These are phyloP conservation scores for Lipophrys pholis DNA, from an alignment of 2,113 vertebrate species.

Conservation along the genomic window DNA sequence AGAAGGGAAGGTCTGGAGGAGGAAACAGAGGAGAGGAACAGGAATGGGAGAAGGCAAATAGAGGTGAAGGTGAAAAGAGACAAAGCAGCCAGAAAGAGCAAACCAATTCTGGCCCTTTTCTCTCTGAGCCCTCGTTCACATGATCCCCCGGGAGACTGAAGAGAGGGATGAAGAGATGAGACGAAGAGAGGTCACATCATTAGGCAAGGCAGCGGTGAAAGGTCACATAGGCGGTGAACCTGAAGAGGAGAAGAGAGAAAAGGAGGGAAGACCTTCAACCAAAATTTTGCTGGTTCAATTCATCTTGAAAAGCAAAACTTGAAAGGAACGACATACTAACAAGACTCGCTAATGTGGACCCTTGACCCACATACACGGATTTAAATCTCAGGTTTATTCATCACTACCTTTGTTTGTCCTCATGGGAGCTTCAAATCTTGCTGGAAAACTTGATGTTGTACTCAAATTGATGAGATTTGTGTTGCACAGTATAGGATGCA, in stretches of 20 bases:
- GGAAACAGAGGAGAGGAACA: neutral
- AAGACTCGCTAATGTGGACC: too few relatives aligned
- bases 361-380: too few relatives aligned
- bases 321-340: too few relatives aligned
- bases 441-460: too few relatives aligned
- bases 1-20: neutral
- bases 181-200: conserved; percentile 61
- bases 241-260: neutral
- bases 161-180: conserved; percentile 34
- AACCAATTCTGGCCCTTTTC: conserved; percentile 32
- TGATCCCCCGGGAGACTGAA: conserved; percentile 52
- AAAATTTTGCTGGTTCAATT: too few relatives aligned
- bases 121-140: conserved; percentile 39
- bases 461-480: too few relatives aligned
- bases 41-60: conserved; percentile 10
- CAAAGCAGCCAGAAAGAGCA: conserved; percentile 40
- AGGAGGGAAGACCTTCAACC: too few relatives aligned
- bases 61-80: conserved; percentile 66
- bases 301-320: too few relatives aligned
- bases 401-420: too few relatives aligned
- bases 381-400: too few relatives aligned
- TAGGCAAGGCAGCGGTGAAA: conserved; percentile 55
- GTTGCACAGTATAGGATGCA: too few relatives aligned
- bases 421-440: too few relatives aligned
- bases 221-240: conserved; percentile 45